phyloP scores from a whole-genome alignment of 2,113 vertebrate genomes.

The Apeltes quadracus region DNA sequence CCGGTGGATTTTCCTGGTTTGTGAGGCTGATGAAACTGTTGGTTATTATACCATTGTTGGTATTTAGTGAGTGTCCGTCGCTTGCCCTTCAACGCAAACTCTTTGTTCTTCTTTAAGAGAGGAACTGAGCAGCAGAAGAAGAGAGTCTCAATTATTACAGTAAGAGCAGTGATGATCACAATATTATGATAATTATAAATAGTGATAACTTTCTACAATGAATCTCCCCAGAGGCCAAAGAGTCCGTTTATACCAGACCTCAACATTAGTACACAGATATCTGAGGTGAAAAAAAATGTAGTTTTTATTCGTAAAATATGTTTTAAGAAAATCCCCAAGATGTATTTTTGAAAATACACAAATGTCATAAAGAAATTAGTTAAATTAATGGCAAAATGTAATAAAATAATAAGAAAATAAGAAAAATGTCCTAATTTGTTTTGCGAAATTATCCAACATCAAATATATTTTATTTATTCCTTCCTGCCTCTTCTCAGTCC shows the following conservation, averaged over 20 bases:
- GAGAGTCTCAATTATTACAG: neutral
- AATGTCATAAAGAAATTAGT: too few relatives aligned
- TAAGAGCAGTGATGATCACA: too few relatives aligned
- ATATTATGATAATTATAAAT: too few relatives aligned
- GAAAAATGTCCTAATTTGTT: too few relatives aligned
- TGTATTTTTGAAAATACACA: too few relatives aligned
- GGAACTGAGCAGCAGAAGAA: neutral
- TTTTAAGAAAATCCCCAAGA: too few relatives aligned
- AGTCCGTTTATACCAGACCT: neutral
- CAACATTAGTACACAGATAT: neutral
- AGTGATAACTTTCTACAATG: neutral
- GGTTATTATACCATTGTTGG: conserved; percentile 36
- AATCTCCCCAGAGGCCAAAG: too few relatives aligned
- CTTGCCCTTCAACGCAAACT: neutral
- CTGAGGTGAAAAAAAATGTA: neutral
- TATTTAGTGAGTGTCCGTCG: neutral
- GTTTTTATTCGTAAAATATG: neutral
- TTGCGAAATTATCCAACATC: too few relatives aligned
- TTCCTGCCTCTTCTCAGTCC: too few relatives aligned
- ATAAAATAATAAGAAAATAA: too few relatives aligned
- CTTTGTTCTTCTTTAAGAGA: conserved; percentile 31
- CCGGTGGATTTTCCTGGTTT: conserved; percentile 12
- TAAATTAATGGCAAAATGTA: too few relatives aligned
- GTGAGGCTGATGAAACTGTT: conserved; percentile 48
- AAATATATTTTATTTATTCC: too few relatives aligned